Base-by-base conservation (phyloP, 1,140 invertebrate genomes). In the Chymomyza costata region DNA sequence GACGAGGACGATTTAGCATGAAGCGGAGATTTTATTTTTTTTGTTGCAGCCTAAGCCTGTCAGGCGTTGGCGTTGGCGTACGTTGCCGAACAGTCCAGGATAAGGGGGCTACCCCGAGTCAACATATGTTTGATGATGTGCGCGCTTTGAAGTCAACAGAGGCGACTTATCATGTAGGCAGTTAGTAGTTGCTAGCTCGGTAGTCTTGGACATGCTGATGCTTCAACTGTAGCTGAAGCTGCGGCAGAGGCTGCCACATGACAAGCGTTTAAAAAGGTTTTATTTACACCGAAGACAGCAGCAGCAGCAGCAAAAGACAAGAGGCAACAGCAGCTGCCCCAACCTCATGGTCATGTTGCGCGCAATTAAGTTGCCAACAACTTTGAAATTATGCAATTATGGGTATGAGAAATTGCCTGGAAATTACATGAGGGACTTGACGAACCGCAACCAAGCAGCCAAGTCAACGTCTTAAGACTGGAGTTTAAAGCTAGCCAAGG, bases 361-460 rank as follows among this genome's bases (percentile, higher is more conserved):
- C 65, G 78, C 78, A 82, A 82, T 82, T 82, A 82, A 82, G 78
- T 82, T 82, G 78, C 78, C 78, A 82, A 82, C 78, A 82, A 82
- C 78, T 82, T 82, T 82, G 78, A 82, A 82, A 82, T 82, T 82
- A 82, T 82, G 78, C 78, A 82, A 82, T 82, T 82, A 82, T 82
- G 78, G 71, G 64, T 82, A 82, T 82, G 78, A 82, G 71, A 82
- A 82, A 82, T 82, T 82, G 78, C 71, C 67, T 80, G 71, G 60
- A 82, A 69, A 82, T 82, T 82, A 71, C 78, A 74, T 63, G 63
- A 80, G 73, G 39, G 53, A 80, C 73, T 73, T 80, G 73, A 80
- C 73, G 73, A 80, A 68, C 73, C 69, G 64, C 66, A 64, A 57
- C 46, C 48, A 30, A 28, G 38, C 48, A 32, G 48, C 37, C 35